phyloP scores from a whole-genome alignment of 2,113 vertebrate genomes.

The Podiceps cristatus region DNA sequence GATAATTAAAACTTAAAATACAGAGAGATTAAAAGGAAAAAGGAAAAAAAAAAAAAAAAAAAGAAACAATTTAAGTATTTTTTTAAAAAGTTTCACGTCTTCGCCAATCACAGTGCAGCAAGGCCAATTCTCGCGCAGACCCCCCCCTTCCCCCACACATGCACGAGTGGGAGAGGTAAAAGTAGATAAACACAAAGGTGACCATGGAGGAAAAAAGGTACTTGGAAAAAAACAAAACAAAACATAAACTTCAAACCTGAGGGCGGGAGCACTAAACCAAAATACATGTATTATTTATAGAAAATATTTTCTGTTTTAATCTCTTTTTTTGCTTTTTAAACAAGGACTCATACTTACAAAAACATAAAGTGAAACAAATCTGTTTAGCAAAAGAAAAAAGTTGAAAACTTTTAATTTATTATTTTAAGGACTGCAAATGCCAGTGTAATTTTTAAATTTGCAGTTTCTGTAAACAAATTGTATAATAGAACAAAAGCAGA shows the following conservation, averaged over 20 bases:
- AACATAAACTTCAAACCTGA: slow-evolving; percentile 73
- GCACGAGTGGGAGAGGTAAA: slow-evolving; percentile 77
- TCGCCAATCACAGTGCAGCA: slow-evolving; percentile 86
- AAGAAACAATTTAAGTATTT: slow-evolving; percentile 84
- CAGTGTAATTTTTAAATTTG: slow-evolving; percentile 98
- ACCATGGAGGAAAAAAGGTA: slow-evolving; percentile 87
- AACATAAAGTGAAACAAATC: slow-evolving; percentile 68
- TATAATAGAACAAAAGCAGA: slow-evolving; percentile 85
- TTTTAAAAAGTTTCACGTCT: slow-evolving; percentile 84
- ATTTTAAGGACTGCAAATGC: slow-evolving; percentile 97
- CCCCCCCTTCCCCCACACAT: slow-evolving; percentile 75
- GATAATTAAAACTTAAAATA: slow-evolving; percentile 90
- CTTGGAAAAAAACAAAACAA: slow-evolving; percentile 67
- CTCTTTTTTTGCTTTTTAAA: slow-evolving; percentile 93
- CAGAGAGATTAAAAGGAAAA: slow-evolving; percentile 38
- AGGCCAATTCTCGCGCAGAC: slow-evolving; percentile 83
- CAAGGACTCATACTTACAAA: slow-evolving; percentile 86
- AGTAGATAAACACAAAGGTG: slow-evolving; percentile 71
- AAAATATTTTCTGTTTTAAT: slow-evolving; percentile 97
- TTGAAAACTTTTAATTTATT: slow-evolving; percentile 98
- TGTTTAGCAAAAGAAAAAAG: slow-evolving; percentile 80
- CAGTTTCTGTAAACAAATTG: slow-evolving; percentile 92
- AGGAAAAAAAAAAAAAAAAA: slow-evolving; percentile 9
- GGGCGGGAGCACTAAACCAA: slow-evolving; percentile 90
- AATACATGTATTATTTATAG: slow-evolving; percentile 96